Percentiles rank a stretch among this genome's conserved stretches.
phyloP scores from a whole-genome alignment of 2,888 invertebrate genomes.

The Himalopsyche anomala region DNA sequence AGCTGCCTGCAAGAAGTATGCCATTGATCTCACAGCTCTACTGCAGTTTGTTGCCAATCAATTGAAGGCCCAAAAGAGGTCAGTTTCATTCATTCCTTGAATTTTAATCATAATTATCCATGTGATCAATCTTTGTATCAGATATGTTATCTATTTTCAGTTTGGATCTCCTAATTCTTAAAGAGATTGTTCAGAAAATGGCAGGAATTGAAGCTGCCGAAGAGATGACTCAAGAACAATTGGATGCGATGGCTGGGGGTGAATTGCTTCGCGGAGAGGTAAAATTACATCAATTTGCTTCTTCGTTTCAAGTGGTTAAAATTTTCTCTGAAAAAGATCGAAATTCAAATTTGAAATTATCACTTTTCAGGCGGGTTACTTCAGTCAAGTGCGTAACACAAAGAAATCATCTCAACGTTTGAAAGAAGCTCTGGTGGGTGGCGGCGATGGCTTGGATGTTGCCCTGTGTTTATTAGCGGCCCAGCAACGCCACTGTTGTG shows the following conservation, averaged over 20 bases:
- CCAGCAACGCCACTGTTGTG: conserved; percentile 97
- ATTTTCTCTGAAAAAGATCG: background rate
- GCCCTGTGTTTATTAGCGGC: conserved; percentile 96
- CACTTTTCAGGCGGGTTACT: conserved; percentile 91
- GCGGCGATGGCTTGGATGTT: conserved; percentile 89
- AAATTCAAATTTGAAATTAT: background rate
- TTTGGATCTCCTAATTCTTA: conserved; percentile 93
- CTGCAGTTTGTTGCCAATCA: conserved; percentile 98
- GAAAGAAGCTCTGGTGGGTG: conserved; percentile 94
- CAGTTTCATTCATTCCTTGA: conserved; percentile 64
- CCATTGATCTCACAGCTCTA: conserved; percentile 95
- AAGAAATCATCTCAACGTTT: conserved; percentile 95
- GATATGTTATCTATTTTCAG: conserved; percentile 71
- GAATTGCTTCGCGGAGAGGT: conserved; percentile 96
- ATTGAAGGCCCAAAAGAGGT: conserved; percentile 97
- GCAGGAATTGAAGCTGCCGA: conserved; percentile 98
- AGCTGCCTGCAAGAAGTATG: conserved; percentile 97
- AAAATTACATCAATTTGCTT: conserved; percentile 64
- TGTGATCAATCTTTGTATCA: background rate
- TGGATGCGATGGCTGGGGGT: conserved; percentile 98
- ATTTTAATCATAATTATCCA: background rate
- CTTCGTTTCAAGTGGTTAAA: background rate
- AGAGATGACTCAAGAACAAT: conserved; percentile 96
- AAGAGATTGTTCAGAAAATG: conserved; percentile 99
- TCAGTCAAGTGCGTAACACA: conserved; percentile 97